Evolutionary conservation across 2,797 vertebrate species (phyloP).

Genomic region (Vultur gryphus): DNA sequence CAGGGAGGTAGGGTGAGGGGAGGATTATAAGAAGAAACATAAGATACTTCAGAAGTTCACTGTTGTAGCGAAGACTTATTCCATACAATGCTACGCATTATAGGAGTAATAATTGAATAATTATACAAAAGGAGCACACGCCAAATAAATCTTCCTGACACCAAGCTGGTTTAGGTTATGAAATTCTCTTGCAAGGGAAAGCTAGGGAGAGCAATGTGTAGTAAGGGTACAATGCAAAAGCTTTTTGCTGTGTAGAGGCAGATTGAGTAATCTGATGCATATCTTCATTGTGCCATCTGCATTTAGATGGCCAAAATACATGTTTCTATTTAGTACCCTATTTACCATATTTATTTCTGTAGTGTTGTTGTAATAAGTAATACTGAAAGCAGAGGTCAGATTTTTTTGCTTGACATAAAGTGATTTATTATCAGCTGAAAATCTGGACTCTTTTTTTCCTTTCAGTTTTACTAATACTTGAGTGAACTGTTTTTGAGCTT

Average conservation of each 20-base stretch:
- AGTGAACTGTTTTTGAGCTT: neutral
- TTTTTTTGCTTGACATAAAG: neutral
- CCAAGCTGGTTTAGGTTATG: neutral
- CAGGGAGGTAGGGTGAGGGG: neutral
- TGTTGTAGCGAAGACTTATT: neutral
- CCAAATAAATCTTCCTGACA: neutral
- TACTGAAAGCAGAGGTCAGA: neutral
- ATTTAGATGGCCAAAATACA: neutral
- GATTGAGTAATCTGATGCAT: neutral
- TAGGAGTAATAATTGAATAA: neutral
- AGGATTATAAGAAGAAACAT: neutral
- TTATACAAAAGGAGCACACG: neutral
- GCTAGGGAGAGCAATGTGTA: neutral
- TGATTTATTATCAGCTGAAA: slow-evolving; percentile 35
- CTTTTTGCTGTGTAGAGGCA: neutral
- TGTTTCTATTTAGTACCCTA: neutral
- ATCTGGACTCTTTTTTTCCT: neutral
- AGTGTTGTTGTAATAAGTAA: neutral
- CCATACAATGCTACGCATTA: neutral
- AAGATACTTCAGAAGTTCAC: neutral
- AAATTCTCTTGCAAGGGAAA: neutral
- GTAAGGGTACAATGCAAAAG: neutral
- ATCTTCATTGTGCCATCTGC: neutral
- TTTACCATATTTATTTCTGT: neutral
- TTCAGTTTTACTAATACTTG: neutral